Conservation (phyloP, 2,888 invertebrate genomes). For the Metellina segmentata region DNA sequence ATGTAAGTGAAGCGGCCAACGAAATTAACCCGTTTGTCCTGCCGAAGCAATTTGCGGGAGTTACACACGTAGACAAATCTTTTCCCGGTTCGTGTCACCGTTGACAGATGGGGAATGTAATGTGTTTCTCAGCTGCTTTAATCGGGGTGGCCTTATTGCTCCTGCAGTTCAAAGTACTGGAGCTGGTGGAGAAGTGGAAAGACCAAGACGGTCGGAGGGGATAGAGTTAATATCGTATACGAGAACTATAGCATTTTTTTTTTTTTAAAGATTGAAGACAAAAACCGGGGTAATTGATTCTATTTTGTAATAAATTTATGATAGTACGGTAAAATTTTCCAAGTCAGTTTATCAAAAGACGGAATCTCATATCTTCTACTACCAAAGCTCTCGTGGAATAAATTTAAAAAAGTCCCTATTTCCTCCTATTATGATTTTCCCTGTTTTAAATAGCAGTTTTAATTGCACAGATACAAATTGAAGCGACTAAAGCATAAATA, state of each 20-base stretch:
- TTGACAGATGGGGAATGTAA: constrained; percentile 43
- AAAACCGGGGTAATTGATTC: too few relatives aligned
- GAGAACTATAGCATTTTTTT: neutral
- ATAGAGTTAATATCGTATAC: neutral
- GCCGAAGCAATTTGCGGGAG: constrained; percentile 41
- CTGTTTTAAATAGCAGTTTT: too few relatives aligned
- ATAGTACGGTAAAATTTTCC: too few relatives aligned
- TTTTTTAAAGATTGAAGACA: neutral
- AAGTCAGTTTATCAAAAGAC: too few relatives aligned
- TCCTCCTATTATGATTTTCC: too few relatives aligned
- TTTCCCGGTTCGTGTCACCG: constrained; percentile 19
- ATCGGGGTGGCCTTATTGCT: constrained; percentile 26
- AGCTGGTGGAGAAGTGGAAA: neutral
- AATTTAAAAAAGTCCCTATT: too few relatives aligned
- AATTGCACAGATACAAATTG: too few relatives aligned
- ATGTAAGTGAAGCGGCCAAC: neutral
- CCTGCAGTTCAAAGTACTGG: neutral
- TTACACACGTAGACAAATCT: constrained; percentile 22
- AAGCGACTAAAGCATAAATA: too few relatives aligned
- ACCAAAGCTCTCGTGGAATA: too few relatives aligned
- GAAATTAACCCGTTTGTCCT: constrained; percentile 41
- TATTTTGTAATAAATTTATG: too few relatives aligned
- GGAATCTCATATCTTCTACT: too few relatives aligned
- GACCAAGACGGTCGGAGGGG: neutral
- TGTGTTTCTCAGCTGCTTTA: neutral